Base-by-base conservation (phyloP, 2,888 invertebrate genomes). In the Napeogenes sylphis region DNA sequence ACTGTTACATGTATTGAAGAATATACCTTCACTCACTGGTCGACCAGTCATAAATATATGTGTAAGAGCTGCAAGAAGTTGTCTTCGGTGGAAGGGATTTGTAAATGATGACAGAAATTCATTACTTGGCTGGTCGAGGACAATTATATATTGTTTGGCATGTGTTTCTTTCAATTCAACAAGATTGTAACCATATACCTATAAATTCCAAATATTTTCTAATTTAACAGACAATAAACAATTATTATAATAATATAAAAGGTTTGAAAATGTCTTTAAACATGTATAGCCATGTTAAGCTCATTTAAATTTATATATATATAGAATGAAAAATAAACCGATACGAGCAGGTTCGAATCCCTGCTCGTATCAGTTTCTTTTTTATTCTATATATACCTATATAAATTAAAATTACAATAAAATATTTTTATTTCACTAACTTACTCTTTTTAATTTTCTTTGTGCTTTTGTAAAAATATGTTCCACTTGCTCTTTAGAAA, bases 21-120 rank as follows among this genome's bases (percentile, higher is more conserved):
- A 42, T 42, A 42, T 42, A 92, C 92, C 91, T 81, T 92, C 91
- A 70, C 80, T 86, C 0, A 92, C 90, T 0, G 82, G 72, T 8
- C 85, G 87, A 4, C 90, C 89, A 10, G 76, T 80, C 92, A 92
- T 92, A 63, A 81, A 92, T 45, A 92, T 91, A 63, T 92, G 92
- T 4, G 82, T 77, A 0, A 92, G 82, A 0, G 86, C 76, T 8
- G 92, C 81, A 46, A 89, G 77, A 21, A 92, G 71, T 8, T 92
- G 63, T 47, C 77, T 81, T 47, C 89, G 68, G 2, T 85, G 84
- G 2, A 73, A 64, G 0, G 69, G 53, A 46, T 87, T 82, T 0
- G 67, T 70, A 0, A 71, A 69, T 0, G 74, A 66, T 2, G 87
- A 78, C 0, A 72, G 72, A 2, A 80, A 21, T 0, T 81, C 81